Evolutionary conservation across 2,888 invertebrate species (phyloP).

Genomic region (Clunio marinus): DNA sequence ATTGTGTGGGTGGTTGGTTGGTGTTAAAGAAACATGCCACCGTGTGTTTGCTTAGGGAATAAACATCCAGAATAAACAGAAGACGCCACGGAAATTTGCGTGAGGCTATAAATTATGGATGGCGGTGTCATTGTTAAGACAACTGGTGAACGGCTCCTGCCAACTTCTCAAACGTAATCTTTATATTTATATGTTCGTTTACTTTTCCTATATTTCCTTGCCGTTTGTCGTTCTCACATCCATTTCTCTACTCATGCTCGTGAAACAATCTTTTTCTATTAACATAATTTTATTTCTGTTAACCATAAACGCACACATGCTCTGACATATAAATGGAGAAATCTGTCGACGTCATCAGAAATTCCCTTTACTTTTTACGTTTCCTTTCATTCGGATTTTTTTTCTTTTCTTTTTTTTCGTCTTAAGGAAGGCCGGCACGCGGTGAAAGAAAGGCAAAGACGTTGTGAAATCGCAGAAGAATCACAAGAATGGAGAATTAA

Average conservation of each 20-base stretch:
- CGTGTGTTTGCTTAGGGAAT: not conserved
- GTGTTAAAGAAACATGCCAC: not conserved
- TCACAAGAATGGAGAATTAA: slow-evolving; percentile 31
- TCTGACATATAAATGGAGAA: slow-evolving; percentile 8
- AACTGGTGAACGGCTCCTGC: not conserved
- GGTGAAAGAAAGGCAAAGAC: too few relatives aligned
- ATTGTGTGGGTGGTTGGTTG: not conserved
- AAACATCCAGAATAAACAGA: slow-evolving; percentile 4
- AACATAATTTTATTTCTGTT: slow-evolving; percentile 29
- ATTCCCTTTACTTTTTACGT: not conserved
- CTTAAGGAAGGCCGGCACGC: not conserved
- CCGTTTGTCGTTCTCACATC: not conserved
- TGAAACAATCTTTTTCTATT: slow-evolving; percentile 20
- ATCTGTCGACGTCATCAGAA: slow-evolving; percentile 25
- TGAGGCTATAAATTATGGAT: slow-evolving; percentile 16
- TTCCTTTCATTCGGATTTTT: not conserved
- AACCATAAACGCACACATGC: slow-evolving; percentile 27
- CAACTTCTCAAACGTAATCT: slow-evolving; percentile 1
- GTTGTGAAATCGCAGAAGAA: not conserved
- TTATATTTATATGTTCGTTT: not conserved
- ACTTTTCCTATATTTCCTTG: not conserved
- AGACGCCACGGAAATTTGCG: too few relatives aligned
- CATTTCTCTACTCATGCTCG: not conserved
- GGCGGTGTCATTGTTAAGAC: not conserved
- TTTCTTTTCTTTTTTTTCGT: not conserved